These are phyloP conservation scores for Polymixis lichenea DNA, from an alignment of 2,888 invertebrate species.

Conservation along the genomic window DNA sequence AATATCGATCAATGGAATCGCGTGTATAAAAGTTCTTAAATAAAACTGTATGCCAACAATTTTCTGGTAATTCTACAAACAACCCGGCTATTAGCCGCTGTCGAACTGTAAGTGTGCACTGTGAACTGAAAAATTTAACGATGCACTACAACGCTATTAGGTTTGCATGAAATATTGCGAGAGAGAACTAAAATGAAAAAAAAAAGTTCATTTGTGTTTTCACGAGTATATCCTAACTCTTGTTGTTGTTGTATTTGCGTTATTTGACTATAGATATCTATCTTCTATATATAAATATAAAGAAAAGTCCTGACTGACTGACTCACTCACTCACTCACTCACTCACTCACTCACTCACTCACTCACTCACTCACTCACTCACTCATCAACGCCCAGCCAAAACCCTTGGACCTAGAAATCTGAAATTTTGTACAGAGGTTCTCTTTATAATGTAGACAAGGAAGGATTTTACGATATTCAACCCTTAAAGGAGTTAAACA, in stretches of 20 bases:
- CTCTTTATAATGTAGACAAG: too few species aligned
- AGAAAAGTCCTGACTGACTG: too few species aligned
- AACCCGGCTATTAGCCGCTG: constrained; percentile 31
- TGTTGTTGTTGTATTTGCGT: neutral
- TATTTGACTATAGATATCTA: constrained; percentile 16
- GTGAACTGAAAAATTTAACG: constrained; percentile 16
- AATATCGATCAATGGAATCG: constrained; percentile 42
- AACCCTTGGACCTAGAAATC: too few species aligned
- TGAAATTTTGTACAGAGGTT: too few species aligned
- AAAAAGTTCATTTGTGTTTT: neutral
- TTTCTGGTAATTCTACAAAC: constrained; percentile 49
- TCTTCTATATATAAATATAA: too few species aligned
- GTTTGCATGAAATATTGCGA: constrained; percentile 24
- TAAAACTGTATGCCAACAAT: constrained; percentile 31
- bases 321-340: too few species aligned
- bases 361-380: too few species aligned
- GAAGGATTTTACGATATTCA: too few species aligned
- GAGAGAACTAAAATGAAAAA: neutral
- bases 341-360: too few species aligned
- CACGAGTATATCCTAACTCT: neutral
- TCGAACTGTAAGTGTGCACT: constrained; percentile 34
- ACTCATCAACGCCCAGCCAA: too few species aligned
- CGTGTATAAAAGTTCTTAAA: constrained; percentile 40
- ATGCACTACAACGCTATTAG: constrained; percentile 28
- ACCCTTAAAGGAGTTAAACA: too few species aligned